These are phyloP conservation scores for Villa cingulata DNA, from an alignment of 2,888 invertebrate species.

Conservation along the genomic window DNA sequence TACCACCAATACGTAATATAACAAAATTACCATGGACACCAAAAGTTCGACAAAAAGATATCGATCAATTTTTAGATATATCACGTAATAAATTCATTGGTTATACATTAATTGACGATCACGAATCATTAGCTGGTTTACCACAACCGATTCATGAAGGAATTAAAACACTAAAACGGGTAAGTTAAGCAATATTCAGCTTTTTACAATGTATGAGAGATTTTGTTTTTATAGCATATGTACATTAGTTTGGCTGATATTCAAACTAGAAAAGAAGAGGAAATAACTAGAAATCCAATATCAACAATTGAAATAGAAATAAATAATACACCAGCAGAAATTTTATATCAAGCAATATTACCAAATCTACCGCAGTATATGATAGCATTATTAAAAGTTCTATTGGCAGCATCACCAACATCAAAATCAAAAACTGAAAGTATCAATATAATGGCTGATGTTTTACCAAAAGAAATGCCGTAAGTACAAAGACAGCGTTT, in stretches of 20 bases:
- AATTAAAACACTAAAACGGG: slow-evolving; percentile 70
- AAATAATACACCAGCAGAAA: slow-evolving; percentile 70
- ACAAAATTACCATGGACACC: slow-evolving; percentile 82
- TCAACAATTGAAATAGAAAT: slow-evolving; percentile 71
- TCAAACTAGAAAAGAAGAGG: slow-evolving; percentile 82
- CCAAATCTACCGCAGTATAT: slow-evolving; percentile 95
- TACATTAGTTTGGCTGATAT: slow-evolving; percentile 87
- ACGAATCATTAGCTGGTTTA: slow-evolving; percentile 80
- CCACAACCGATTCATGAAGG: slow-evolving; percentile 97
- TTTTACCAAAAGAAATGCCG: slow-evolving; percentile 96
- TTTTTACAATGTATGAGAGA: neutral
- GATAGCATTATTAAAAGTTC: slow-evolving; percentile 91
- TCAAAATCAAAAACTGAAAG: slow-evolving; percentile 97
- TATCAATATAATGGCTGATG: slow-evolving; percentile 95
- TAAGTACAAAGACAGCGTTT: slow-evolving; percentile 41
- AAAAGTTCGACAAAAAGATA: slow-evolving; percentile 86
- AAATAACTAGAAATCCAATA: slow-evolving; percentile 80
- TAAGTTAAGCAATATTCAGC: slow-evolving; percentile 20
- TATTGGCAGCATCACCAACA: slow-evolving; percentile 96
- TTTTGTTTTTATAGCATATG: slow-evolving; percentile 52
- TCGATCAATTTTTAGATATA: slow-evolving; percentile 82
- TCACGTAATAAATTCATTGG: slow-evolving; percentile 93
- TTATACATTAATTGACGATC: slow-evolving; percentile 75
- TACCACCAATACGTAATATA: slow-evolving; percentile 27
- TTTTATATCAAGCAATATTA: slow-evolving; percentile 84